Evolutionary conservation across 2,888 invertebrate genomes (phyloP), one percentile per base, ranked within the genome.

Genomic region (Drosophila vallismaia): DNA sequence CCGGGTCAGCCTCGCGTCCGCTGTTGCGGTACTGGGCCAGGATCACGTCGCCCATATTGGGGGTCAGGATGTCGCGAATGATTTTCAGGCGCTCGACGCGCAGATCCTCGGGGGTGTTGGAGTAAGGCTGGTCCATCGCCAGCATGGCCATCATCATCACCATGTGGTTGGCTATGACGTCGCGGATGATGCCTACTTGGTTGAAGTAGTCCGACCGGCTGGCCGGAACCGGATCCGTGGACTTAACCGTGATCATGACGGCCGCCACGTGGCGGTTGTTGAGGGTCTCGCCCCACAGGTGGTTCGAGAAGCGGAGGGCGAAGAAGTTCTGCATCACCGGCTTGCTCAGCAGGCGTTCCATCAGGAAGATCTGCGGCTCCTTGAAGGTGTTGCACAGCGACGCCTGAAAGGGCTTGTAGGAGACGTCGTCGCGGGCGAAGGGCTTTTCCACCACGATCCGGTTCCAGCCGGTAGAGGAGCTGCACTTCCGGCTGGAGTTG

Each of bases 331-430:
- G 80, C 4, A 86, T 49, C 1, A 88, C 64, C 19, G 67, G 50
- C 10, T 68, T 76, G 55, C 78, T 86, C 0, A 84, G 14, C 8
- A 64, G 77, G 4, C 86, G 83, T 26, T 84, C 88, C 4, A 88
- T 84, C 70, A 84, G 59, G 26, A 72, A 85, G 54, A 85, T 86
- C 42, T 85, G 81, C 0, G 79, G 63, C 64, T 85, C 88, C 63
- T 59, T 75, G 26, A 80, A 88, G 1, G 67, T 66, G 52, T 78
- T 76, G 12, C 86, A 83, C 2, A 85, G 72, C 4, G 70, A 62
- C 0, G 70, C 53, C 58, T 85, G 88, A 4, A 63, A 85, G 8
- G 45, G 26, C 2, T 38, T 50, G 33, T 68, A 85, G 3, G 74
- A 64, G 0, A 72, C 0, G 2, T 84, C 84, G 44, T 72, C 86